Percentiles rank a stretch among this genome's conserved stretches.
Evolutionary conservation across 2,888 invertebrate species (phyloP).

Genomic region (Hypomecis punctinalis): DNA sequence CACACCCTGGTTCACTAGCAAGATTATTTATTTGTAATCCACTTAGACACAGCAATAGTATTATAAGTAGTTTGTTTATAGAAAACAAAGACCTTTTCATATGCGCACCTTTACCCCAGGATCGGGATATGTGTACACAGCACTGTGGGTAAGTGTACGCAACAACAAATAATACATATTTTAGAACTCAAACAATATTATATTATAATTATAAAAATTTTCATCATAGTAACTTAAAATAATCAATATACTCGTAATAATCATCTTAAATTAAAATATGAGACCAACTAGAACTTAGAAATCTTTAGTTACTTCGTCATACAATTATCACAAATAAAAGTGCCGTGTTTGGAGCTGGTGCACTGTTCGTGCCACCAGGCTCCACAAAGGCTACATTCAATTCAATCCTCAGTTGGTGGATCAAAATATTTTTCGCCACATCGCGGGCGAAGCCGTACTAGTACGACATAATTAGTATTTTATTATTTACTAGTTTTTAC

Average conservation of each 20-base stretch:
- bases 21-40: slow-evolving; percentile 30
- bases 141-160: slow-evolving; percentile 35
- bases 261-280: no score
- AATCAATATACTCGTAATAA: no score
- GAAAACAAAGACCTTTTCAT: slow-evolving; percentile 28
- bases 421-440: slow-evolving; percentile 28
- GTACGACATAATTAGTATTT: no score
- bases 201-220: slow-evolving; percentile 16
- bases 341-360: slow-evolving; percentile 20
- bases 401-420: slow-evolving; percentile 36
- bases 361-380: slow-evolving; percentile 32
- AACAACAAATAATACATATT: slow-evolving; percentile 23
- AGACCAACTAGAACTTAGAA: slow-evolving; percentile 27
- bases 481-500: no score
- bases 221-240: slow-evolving; percentile 23
- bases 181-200: slow-evolving; percentile 18
- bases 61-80: slow-evolving; percentile 28
- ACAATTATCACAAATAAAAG: slow-evolving; percentile 17
- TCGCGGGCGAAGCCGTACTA: no score
- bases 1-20: slow-evolving; percentile 32
- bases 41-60: slow-evolving; percentile 31
- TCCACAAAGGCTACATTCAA: slow-evolving; percentile 31
- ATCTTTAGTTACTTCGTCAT: slow-evolving; percentile 20
- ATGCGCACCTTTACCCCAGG: slow-evolving; percentile 29
- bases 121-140: slow-evolving; percentile 23